phyloP scores from a whole-genome alignment of 2,113 vertebrate genomes.

The Deroptyus accipitrinus region DNA sequence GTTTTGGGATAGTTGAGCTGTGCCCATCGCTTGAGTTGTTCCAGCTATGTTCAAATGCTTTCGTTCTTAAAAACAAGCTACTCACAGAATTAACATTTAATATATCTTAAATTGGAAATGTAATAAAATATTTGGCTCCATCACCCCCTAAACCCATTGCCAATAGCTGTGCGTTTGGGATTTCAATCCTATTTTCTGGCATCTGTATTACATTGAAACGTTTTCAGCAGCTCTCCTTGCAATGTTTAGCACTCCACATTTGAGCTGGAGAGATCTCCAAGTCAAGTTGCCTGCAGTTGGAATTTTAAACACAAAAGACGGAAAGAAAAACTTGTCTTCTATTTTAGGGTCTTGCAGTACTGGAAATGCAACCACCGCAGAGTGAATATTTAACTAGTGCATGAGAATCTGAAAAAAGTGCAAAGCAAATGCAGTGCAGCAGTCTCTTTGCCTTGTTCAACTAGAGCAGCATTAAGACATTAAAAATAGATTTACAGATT shows the following conservation, averaged over 20 bases:
- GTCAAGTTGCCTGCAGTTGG: neutral
- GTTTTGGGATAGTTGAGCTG: neutral
- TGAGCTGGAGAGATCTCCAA: neutral
- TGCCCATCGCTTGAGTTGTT: neutral
- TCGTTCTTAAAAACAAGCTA: neutral
- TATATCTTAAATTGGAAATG: neutral
- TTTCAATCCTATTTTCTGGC: neutral
- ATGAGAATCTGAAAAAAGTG: conserved; percentile 44
- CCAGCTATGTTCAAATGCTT: neutral
- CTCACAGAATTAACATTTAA: neutral
- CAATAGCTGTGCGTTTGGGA: neutral
- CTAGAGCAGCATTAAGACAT: conserved; percentile 36
- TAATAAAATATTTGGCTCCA: neutral
- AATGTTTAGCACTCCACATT: neutral
- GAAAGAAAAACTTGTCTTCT: conserved; percentile 50
- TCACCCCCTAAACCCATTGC: neutral
- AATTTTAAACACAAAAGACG: conserved; percentile 42
- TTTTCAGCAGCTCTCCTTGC: neutral
- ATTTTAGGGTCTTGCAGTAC: conserved; percentile 58
- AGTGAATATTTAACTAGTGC: conserved; percentile 52
- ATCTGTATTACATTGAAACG: neutral
- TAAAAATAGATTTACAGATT: conserved; percentile 67
- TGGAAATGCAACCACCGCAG: conserved; percentile 48
- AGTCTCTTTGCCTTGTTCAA: neutral
- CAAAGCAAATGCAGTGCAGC: conserved; percentile 26